Conservation (phyloP, 2,888 invertebrate species). For the Mechanitis mazaeus region DNA sequence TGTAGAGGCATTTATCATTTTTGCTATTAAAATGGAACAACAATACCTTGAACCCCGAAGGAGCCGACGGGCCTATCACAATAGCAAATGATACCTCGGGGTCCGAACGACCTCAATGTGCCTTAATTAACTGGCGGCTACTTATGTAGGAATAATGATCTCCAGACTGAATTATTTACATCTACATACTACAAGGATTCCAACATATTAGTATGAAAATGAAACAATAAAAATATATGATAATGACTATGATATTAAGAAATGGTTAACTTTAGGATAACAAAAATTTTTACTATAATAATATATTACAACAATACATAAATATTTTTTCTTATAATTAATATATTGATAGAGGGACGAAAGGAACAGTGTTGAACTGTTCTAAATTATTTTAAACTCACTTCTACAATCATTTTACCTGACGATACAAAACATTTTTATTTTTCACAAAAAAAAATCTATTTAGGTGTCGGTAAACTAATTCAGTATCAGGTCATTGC, state of each 20-base stretch:
- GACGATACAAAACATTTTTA: too few relatives aligned
- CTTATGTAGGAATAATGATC: constrained; percentile 64
- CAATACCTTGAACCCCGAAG: constrained; percentile 66
- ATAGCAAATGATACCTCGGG: constrained; percentile 73
- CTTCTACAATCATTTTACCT: too few relatives aligned
- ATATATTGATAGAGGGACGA: too few relatives aligned
- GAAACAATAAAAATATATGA: too few relatives aligned
- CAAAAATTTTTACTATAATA: too few relatives aligned
- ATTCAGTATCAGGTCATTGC: constrained; percentile 46
- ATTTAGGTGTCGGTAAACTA: constrained; percentile 37
- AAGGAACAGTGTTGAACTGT: too few relatives aligned
- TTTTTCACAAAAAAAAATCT: constrained; percentile 23
- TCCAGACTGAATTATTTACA: constrained; percentile 40
- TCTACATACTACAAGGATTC: constrained; percentile 27
- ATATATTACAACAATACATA: too few relatives aligned
- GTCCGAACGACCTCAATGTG: constrained; percentile 60
- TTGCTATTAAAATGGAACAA: constrained; percentile 69
- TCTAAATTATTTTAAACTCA: too few relatives aligned
- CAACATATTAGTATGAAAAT: not conserved
- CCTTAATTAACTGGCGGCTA: constrained; percentile 71
- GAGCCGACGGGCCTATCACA: constrained; percentile 68
- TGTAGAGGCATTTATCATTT: constrained; percentile 71
- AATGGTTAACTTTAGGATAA: too few relatives aligned
- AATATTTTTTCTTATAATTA: too few relatives aligned
- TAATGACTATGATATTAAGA: too few relatives aligned